phyloP scores from a whole-genome alignment of 2,888 invertebrate genomes.

The Heliconius cydno region DNA sequence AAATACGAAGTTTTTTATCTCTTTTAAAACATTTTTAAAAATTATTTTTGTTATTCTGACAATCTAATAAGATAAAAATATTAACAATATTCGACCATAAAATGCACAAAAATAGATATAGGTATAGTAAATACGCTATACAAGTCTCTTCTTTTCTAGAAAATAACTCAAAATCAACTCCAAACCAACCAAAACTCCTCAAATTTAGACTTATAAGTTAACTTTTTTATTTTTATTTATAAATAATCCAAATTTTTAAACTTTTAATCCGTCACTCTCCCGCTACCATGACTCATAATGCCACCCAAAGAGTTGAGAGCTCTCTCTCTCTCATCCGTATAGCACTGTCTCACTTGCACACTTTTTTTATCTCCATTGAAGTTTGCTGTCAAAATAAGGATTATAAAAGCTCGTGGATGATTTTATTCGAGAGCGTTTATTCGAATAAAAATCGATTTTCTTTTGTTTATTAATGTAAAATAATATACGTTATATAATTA shows the following conservation, averaged over 20 bases:
- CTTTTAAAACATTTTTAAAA: no score
- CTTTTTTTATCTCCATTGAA: conserved; percentile 75
- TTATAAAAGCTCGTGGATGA: conserved; percentile 78
- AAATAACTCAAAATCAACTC: background rate
- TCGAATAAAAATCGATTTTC: conserved; percentile 13
- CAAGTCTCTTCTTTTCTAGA: background rate
- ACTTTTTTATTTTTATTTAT: conserved; percentile 37
- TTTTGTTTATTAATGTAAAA: background rate
- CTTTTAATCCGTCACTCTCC: conserved; percentile 65
- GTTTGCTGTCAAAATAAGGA: conserved; percentile 83
- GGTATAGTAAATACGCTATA: no score
- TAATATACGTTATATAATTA: background rate
- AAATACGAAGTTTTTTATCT: no score
- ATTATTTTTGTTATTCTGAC: background rate
- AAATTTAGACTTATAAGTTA: background rate
- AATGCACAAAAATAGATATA: no score
- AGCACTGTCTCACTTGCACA: conserved; percentile 55
- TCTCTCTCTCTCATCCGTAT: conserved; percentile 58
- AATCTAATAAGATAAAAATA: background rate
- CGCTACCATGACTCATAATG: conserved; percentile 70
- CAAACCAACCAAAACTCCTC: background rate
- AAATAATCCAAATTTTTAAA: conserved; percentile 44
- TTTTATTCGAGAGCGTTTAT: conserved; percentile 58
- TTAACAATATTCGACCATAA: background rate
- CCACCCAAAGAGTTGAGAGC: conserved; percentile 70